Percentiles rank a stretch among this genome's conserved stretches.
Evolutionary conservation across 2,888 invertebrate genomes (phyloP).

Genomic region (Resseliella maxima): DNA sequence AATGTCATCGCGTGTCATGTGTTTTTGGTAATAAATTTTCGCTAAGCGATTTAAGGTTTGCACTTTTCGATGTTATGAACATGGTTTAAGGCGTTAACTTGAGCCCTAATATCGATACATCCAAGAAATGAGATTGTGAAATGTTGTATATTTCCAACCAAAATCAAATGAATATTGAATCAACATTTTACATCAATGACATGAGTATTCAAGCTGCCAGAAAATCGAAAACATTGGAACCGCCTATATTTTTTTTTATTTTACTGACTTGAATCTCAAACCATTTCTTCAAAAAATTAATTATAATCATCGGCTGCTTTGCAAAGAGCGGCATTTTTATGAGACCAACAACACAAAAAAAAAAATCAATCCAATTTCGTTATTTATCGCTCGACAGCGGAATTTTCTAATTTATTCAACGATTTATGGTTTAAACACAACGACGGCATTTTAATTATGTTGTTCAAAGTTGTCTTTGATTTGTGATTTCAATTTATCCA

Average conservation of each 20-base stretch:
- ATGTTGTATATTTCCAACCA: background rate
- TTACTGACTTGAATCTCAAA: background rate
- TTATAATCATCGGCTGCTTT: background rate
- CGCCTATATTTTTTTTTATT: background rate
- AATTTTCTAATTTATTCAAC: conserved; percentile 38
- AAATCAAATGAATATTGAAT: background rate
- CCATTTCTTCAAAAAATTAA: background rate
- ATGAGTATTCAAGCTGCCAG: background rate
- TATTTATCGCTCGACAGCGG: background rate
- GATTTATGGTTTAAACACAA: background rate
- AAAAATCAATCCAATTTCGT: conserved; percentile 16
- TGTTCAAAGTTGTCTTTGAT: background rate
- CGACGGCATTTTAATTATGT: background rate
- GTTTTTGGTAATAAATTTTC: conserved; percentile 45
- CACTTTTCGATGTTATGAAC: background rate
- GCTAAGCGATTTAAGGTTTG: conserved; percentile 18
- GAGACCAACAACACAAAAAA: background rate
- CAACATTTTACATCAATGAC: background rate
- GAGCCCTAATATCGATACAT: background rate
- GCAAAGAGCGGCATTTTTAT: background rate
- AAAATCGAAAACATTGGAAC: background rate
- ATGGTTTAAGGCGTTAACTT: conserved; percentile 28
- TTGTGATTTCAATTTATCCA: background rate
- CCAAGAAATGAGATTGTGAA: too few relatives aligned
- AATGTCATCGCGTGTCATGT: conserved; percentile 54